phyloP scores from a whole-genome alignment of 2,797 vertebrate species.

The Halcyon badia region DNA sequence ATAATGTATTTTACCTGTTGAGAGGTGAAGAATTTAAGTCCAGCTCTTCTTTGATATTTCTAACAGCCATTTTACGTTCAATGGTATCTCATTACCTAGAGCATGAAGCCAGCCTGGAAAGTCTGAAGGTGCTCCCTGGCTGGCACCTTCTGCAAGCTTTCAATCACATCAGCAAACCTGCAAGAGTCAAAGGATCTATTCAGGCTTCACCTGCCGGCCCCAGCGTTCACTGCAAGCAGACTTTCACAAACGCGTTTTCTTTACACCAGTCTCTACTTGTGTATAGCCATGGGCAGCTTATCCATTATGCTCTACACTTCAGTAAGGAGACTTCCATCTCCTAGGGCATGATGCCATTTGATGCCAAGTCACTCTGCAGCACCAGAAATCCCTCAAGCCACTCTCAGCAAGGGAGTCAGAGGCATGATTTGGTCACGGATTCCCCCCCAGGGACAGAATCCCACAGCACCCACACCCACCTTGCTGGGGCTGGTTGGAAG shows the following conservation, averaged over 20 bases:
- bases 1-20: background rate
- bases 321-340: background rate
- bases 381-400: background rate
- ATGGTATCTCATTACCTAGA: background rate
- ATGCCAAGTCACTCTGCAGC: background rate
- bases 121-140: background rate
- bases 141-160: background rate
- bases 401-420: background rate
- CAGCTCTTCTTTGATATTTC: background rate
- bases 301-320: conserved; percentile 1
- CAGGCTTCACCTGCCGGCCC: background rate
- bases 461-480: background rate
- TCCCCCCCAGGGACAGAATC: background rate
- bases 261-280: background rate
- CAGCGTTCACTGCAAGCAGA: background rate
- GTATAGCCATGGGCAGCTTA: background rate
- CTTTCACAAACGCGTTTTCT: background rate
- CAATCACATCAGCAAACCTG: background rate
- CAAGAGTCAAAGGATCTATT: background rate
- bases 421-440: accelerated
- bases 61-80: background rate
- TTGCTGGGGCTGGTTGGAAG: accelerated
- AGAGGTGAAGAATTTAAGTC: background rate
- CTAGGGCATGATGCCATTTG: accelerated
- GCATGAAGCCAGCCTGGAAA: background rate